Conservation (phyloP, 1,140 invertebrate genomes). For the Bradysia coprophila region DNA sequence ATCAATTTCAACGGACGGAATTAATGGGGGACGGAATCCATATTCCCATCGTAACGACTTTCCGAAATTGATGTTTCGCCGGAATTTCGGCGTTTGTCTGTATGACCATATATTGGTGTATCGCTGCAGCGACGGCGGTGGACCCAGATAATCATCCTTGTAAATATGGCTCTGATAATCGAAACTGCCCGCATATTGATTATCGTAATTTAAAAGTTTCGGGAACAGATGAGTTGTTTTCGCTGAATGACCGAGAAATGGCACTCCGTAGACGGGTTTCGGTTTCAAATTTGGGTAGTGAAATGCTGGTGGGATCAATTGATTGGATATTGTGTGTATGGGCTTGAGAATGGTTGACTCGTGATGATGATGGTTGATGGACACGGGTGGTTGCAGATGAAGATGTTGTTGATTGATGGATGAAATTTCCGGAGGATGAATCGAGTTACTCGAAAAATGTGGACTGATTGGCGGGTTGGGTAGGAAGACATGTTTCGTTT, state of each 20-base stretch:
- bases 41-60: constrained; percentile 55
- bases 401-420: too few relatives aligned
- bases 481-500: constrained; percentile 5
- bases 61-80: constrained; percentile 24
- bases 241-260: neutral
- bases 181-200: neutral
- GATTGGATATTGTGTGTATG: neutral
- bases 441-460: too few relatives aligned
- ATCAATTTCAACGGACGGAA: constrained; percentile 63
- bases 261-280: constrained; percentile 19
- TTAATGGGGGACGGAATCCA: constrained; percentile 58
- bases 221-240: neutral
- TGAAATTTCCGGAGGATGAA: too few relatives aligned
- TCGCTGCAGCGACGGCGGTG: constrained; percentile 27
- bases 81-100: constrained; percentile 26
- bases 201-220: too few relatives aligned
- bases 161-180: neutral
- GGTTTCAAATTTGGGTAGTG: constrained; percentile 21
- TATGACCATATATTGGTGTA: too few relatives aligned
- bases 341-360: neutral
- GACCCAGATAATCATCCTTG: constrained; percentile 22
- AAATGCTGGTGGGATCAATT: neutral
- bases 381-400: too few relatives aligned
- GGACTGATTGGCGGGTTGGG: constrained; percentile 28
- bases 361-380: too few relatives aligned